Evolutionary conservation across 2,113 vertebrate genomes (phyloP), one percentile per base, ranked within the genome.

Genomic region (Candoia aspera): DNA sequence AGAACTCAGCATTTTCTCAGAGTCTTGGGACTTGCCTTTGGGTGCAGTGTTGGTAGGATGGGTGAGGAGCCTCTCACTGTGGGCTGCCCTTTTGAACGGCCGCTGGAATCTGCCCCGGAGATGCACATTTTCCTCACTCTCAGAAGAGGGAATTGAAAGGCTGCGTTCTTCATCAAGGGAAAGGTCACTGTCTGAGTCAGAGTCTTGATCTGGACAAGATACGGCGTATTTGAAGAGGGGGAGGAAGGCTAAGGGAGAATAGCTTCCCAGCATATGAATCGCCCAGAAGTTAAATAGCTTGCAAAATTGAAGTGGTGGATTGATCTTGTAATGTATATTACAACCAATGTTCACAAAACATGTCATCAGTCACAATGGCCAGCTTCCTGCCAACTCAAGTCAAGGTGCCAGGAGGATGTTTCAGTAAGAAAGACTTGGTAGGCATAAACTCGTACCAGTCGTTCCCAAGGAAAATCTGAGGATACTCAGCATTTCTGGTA

Each of bases 131-230:
- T 99, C 99, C 91, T 99, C 99, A 0, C 99, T 99, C 96, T 99
- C 99, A 0, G 99, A 99, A 26, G 99, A 99, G 0, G 99, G 99
- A 94, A 99, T 99, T 93, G 99, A 99, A 88, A 99, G 98, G 94
- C 99, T 99, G 91, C 96, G 98, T 93, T 99, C 99, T 62, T 99
- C 99, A 0, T 99, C 99, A 96, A 99, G 97, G 84, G 99, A 99
- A 49, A 99, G 98, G 95, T 99, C 99, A 0, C 99, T 99, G 97
- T 99, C 99, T 0, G 99, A 99, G 95, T 99, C 99, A 0, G 99
- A 99, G 94, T 99, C 99, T 93, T 98, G 98, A 62, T 98, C 99
- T 99, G 96, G 24, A 29, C 0, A 88, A 53, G 88, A 88, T 87
- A 86, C 29, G 79, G 0, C 1, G 91, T 2, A 62, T 21, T 42